phyloP scores from a whole-genome alignment of 2,797 vertebrate genomes.

The Poeciliopsis turneri region DNA sequence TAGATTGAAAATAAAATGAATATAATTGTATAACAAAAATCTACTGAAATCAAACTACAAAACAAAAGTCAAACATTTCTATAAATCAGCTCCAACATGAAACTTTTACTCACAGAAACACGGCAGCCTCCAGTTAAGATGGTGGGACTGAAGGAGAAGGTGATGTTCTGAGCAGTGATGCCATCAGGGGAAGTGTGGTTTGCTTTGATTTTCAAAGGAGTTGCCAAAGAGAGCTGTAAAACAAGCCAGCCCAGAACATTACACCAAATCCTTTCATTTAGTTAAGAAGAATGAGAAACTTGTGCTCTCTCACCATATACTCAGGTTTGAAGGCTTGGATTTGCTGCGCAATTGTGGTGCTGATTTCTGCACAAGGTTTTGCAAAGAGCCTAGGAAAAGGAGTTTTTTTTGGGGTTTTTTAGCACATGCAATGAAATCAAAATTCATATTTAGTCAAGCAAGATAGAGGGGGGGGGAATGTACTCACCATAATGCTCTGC shows the following conservation, averaged over 20 bases:
- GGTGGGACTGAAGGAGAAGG: conserved; percentile 27
- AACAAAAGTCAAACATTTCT: background rate
- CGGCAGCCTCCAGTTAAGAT: conserved; percentile 23
- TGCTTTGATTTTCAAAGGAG: conserved; percentile 14
- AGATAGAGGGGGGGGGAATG: background rate
- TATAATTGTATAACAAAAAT: background rate
- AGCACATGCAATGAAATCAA: background rate
- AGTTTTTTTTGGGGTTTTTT: background rate
- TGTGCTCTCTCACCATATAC: conserved; percentile 35
- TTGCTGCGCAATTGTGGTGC: conserved; percentile 28
- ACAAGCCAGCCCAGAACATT: background rate
- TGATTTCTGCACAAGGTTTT: conserved; percentile 40
- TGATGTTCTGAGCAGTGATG: conserved; percentile 41
- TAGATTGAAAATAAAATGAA: background rate
- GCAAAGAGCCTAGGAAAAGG: conserved; percentile 41
- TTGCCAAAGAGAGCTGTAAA: conserved; percentile 46
- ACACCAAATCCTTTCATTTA: background rate
- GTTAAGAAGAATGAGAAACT: background rate
- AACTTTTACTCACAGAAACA: conserved; percentile 37
- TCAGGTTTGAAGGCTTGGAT: conserved; percentile 38
- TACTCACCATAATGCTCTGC: conserved; percentile 47
- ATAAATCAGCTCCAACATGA: background rate
- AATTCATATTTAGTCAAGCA: background rate
- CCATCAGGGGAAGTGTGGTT: conserved; percentile 53
- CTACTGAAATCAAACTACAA: background rate